Percentiles rank a stretch among this genome's conserved stretches.
These are phyloP conservation scores for Catocala fraxini DNA, from an alignment of 2,888 invertebrate genomes.

Conservation along the genomic window DNA sequence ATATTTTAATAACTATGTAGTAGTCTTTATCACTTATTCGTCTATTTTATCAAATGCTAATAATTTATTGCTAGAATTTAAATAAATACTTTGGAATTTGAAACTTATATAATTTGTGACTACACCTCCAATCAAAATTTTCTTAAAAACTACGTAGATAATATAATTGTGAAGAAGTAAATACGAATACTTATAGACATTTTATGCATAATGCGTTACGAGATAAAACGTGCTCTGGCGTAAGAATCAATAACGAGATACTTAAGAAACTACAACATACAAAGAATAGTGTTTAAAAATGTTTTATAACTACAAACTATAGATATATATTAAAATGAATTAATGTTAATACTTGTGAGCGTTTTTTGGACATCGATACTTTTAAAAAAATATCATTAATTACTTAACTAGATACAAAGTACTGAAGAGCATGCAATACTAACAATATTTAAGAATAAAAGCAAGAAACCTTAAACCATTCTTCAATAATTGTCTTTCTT, in stretches of 20 bases:
- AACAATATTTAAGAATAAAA: neutral
- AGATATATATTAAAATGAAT: neutral
- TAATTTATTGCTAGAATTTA: neutral
- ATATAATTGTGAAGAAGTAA: neutral
- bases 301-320: neutral
- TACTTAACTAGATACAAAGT: neutral
- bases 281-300: too few species aligned
- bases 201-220: neutral
- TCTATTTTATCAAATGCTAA: neutral
- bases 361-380: constrained; percentile 43
- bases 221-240: constrained; percentile 14
- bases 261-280: too few species aligned
- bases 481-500: neutral
- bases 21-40: constrained; percentile 43
- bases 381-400: constrained; percentile 27
- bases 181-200: constrained; percentile 3
- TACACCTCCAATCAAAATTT: too few species aligned
- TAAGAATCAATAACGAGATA: constrained; percentile 4
- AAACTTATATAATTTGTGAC: too few species aligned
- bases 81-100: neutral
- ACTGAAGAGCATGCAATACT: neutral
- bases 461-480: neutral
- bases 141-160: too few species aligned
- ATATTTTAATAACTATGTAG: neutral
- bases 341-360: constrained; percentile 31